A percentile compares a stretch with the other conserved stretches of the same genome.
Evolutionary conservation across 1,140 invertebrate species (phyloP).

Genomic region (Metopolophium dirhodum): DNA sequence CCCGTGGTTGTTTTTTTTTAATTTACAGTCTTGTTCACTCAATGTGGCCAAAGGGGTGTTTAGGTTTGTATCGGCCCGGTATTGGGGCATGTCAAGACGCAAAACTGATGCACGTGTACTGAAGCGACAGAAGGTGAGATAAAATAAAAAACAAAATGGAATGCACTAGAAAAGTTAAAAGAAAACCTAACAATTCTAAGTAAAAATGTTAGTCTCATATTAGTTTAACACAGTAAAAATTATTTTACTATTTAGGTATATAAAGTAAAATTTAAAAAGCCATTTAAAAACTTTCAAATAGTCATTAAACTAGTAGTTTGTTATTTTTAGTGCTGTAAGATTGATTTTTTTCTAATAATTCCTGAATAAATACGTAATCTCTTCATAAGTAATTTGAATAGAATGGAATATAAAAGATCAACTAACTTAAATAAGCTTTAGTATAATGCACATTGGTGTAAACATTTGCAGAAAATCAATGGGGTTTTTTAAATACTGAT

Average conservation of each 20-base stretch:
- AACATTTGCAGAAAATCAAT: not conserved
- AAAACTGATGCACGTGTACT: slow-evolving; percentile 53
- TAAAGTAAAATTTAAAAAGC: not conserved
- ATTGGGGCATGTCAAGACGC: slow-evolving; percentile 47
- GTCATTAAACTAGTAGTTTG: not conserved
- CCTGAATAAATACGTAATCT: not conserved
- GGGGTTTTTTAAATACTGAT: not conserved
- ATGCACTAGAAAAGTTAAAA: slow-evolving; percentile 42
- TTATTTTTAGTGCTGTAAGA: not conserved
- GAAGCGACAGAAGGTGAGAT: slow-evolving; percentile 49
- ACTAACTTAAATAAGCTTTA: not conserved
- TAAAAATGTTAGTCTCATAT: slow-evolving; percentile 14
- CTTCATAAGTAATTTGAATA: not conserved
- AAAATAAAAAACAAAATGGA: slow-evolving; percentile 40
- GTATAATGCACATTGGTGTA: not conserved
- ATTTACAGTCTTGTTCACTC: slow-evolving; percentile 56
- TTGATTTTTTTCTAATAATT: not conserved
- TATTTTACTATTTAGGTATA: not conserved
- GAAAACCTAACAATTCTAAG: slow-evolving; percentile 27
- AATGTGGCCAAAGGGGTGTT: slow-evolving; percentile 48
- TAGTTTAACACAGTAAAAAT: slow-evolving; percentile 33
- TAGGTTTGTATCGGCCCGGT: slow-evolving; percentile 52
- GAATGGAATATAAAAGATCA: not conserved
- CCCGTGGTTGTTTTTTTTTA: slow-evolving; percentile 53
- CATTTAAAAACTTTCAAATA: not conserved